Evolutionary conservation across 2,888 invertebrate genomes (phyloP).

Genomic region (Phania funesta): DNA sequence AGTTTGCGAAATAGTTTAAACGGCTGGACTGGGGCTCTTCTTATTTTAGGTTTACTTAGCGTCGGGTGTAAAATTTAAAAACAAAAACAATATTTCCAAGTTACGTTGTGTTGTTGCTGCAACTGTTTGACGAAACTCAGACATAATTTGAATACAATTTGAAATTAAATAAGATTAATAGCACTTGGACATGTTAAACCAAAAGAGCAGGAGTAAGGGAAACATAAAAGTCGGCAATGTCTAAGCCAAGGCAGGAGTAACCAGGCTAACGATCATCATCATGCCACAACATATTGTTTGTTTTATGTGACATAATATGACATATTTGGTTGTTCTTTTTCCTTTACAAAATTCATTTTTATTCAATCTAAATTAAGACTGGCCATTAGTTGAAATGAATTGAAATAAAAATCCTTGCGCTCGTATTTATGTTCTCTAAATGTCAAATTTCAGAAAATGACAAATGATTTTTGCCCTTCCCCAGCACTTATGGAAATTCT

Average conservation of each 20-base stretch:
- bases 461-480: constrained; percentile 42
- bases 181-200: constrained; percentile 52
- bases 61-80: background rate
- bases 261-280: constrained; percentile 9
- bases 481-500: background rate
- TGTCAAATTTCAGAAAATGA: constrained; percentile 58
- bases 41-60: constrained; percentile 20
- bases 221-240: constrained; percentile 9
- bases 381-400: constrained; percentile 9
- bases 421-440: constrained; percentile 56
- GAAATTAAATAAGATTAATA: constrained; percentile 79
- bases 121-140: constrained; percentile 58
- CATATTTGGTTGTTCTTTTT: background rate
- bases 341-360: background rate
- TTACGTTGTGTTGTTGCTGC: background rate
- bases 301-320: constrained; percentile 39
- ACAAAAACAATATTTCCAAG: constrained; percentile 57
- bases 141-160: constrained; percentile 76
- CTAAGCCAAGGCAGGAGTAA: background rate
- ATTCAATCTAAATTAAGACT: background rate
- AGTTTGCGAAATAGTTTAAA: background rate
- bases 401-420: constrained; percentile 23
- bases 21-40: background rate
- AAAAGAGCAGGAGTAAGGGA: background rate
- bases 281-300: constrained; percentile 29